phyloP scores from a whole-genome alignment of 2,113 vertebrate species.

The Atlantisia rogersi region DNA sequence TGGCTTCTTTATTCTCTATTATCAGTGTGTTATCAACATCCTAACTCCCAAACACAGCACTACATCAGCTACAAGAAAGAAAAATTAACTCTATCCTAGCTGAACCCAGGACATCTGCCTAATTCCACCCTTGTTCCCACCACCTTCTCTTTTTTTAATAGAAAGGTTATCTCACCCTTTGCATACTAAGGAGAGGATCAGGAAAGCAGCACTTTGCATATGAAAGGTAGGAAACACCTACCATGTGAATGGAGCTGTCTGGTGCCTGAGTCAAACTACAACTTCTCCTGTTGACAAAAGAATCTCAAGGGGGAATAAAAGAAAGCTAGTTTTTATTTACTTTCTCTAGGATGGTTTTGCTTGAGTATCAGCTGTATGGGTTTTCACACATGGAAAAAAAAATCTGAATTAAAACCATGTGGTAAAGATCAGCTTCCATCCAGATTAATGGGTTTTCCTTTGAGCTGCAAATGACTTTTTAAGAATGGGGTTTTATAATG shows the following conservation, averaged over 20 bases:
- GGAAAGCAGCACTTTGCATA: constrained; percentile 33
- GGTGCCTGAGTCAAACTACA: neutral
- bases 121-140: neutral
- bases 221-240: constrained; percentile 26
- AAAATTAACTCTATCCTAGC: too few species aligned
- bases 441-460: neutral
- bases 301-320: neutral
- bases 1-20: neutral
- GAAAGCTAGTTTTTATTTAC: neutral
- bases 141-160: neutral
- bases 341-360: neutral
- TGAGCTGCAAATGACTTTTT: neutral
- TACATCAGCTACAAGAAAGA: too few species aligned
- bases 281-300: neutral
- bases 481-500: neutral
- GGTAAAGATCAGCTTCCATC: neutral
- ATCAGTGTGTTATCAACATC: too few species aligned
- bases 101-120: neutral
- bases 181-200: neutral
- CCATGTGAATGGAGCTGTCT: neutral
- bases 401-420: neutral
- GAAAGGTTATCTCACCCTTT: neutral
- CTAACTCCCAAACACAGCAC: too few species aligned
- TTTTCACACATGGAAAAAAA: neutral
- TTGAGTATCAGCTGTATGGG: neutral